Conservation (phyloP, 2,888 invertebrate species). For the Cyrtodaria siliqua region DNA sequence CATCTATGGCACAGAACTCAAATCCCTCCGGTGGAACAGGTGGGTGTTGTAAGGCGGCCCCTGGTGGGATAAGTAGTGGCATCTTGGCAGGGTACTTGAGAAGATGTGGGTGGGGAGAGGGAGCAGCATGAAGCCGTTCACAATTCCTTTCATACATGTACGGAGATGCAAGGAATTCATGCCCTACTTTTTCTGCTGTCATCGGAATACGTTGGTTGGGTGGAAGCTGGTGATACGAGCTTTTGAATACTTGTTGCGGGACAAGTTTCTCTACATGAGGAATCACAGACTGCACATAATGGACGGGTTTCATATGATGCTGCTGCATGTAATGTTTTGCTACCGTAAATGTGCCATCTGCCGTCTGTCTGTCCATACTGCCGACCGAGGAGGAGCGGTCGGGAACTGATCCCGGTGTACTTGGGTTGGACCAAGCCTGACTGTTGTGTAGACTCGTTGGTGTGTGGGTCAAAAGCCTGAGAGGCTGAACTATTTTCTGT, state of each 20-base stretch:
- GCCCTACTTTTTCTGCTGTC: background rate
- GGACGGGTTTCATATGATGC: constrained; percentile 1
- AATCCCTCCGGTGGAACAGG: constrained; percentile 49
- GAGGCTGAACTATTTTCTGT: constrained; percentile 28
- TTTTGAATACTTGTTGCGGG: background rate
- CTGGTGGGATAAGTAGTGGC: constrained; percentile 50
- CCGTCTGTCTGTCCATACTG: background rate
- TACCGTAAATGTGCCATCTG: background rate
- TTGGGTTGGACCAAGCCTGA: constrained; percentile 43
- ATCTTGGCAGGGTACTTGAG: constrained; percentile 54
- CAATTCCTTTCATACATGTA: constrained; percentile 7
- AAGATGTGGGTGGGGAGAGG: constrained; percentile 19
- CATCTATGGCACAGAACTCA: constrained; percentile 65
- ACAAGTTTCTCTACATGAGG: background rate
- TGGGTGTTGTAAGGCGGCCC: constrained; percentile 33
- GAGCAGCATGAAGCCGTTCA: background rate
- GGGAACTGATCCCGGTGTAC: constrained; percentile 36
- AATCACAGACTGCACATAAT: background rate
- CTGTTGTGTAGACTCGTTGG: constrained; percentile 16
- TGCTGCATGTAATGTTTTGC: background rate
- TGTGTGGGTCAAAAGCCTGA: constrained; percentile 38
- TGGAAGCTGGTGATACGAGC: background rate
- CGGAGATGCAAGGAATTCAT: background rate
- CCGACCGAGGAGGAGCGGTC: background rate
- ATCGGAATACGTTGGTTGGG: background rate